Percentiles rank a stretch among this genome's conserved stretches.
Evolutionary conservation across 2,113 vertebrate genomes (phyloP).

Genomic region (Poeciliopsis occidentalis): DNA sequence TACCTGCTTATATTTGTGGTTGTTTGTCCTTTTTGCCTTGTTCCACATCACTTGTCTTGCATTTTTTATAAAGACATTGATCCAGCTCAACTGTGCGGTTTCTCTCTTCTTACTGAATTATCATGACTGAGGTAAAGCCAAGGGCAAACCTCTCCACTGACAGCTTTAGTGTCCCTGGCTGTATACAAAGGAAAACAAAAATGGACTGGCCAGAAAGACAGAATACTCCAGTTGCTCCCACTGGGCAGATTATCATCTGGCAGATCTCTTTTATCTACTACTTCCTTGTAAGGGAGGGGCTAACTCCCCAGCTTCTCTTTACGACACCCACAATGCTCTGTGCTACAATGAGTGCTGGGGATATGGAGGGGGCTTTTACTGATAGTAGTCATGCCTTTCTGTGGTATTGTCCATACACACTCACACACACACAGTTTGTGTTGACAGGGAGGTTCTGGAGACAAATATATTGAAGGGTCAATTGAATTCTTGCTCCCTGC

Average conservation of each 20-base stretch:
- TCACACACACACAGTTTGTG: neutral
- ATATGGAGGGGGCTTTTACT: constrained; percentile 1
- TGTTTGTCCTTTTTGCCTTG: neutral
- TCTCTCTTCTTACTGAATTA: neutral
- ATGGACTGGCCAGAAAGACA: constrained; percentile 14
- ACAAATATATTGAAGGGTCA: constrained; percentile 55
- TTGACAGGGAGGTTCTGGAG: constrained; percentile 46
- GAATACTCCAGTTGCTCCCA: constrained; percentile 21
- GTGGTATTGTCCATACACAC: neutral
- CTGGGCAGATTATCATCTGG: constrained; percentile 51
- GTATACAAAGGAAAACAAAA: constrained; percentile 13
- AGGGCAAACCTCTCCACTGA: constrained; percentile 22
- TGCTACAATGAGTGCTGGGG: constrained; percentile 19
- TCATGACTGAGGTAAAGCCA: neutral
- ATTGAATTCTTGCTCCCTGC: constrained; percentile 26
- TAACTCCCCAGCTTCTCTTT: constrained; percentile 8
- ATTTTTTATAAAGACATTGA: neutral
- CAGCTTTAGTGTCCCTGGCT: constrained; percentile 5
- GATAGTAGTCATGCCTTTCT: constrained; percentile 21
- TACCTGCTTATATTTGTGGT: neutral
- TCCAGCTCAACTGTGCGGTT: neutral
- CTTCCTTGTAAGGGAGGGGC: constrained; percentile 22
- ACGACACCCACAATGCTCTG: constrained; percentile 31
- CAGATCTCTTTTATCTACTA: constrained; percentile 50
- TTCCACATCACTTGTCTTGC: neutral